Base-by-base conservation (phyloP, 1,140 invertebrate species). In the Bombyx mandarina region DNA sequence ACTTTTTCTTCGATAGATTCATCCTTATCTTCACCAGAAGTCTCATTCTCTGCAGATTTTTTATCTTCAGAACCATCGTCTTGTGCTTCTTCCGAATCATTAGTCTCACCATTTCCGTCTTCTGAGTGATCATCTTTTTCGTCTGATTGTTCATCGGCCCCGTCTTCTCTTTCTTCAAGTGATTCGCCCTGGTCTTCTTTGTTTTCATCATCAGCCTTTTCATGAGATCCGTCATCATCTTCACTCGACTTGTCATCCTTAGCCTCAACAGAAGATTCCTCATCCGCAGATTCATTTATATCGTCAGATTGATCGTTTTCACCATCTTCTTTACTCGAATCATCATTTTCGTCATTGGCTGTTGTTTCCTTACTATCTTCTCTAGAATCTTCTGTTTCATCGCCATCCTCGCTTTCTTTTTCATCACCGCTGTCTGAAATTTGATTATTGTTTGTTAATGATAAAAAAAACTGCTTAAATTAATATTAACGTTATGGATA, bases 131-230 rank as follows among this genome's bases (percentile, higher is more conserved):
- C 26, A 35, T 35, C 26, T 35, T 35, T 35, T 35, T 35, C 26
- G 4, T 35, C 26, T 35, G 26, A 35, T 35, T 35, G 26, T 35
- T 35, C 26, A 35, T 35, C 26, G 26, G 26, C 26, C 26, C 26
- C 1, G 2, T 51, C 22, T 51, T 8, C 26, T 51, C 22, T 35
- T 9, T 57, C 54, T n/a, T 45, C 42, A 42, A 35, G 90, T 70
- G 92, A 90, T 69, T 92, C 90, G 7, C 89, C 85, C 44, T 81
- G 85, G n/a, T 82, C 82, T 69, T 88, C 88, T 47, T 79, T 72
- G 54, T 77, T 71, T 63, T 58, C 66, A 49, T 61, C 51, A 49
- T 45, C 65, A 56, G 52, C 61, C 49, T 67, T 69, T 62, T 66
- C 67, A 70, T 66, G 65, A 58, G 58, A 43, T 57, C 69, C 64